Base-by-base conservation (phyloP, 37 sponge, comb jelly and placozoan genomes). In the Theonella swinhoei region DNA sequence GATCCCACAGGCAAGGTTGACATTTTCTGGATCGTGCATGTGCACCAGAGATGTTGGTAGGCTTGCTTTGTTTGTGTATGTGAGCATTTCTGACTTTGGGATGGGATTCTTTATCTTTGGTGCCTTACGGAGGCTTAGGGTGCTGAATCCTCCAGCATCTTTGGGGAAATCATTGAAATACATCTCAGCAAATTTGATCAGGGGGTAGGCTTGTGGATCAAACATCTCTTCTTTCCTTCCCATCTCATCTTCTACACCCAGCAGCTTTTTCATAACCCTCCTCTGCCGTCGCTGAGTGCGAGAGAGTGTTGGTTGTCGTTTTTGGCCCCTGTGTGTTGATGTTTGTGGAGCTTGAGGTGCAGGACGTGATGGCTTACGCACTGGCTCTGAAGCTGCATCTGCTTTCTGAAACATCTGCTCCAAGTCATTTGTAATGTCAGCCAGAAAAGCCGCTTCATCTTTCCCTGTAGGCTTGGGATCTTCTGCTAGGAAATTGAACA, bases 11-110 rank as follows among this genome's bases (percentile, higher is more conserved):
- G 98, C 93, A 17, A 97, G 70, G 80, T 95, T 95, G 34, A 95
- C 98, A 42, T 95, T 97, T 71, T 97, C 98, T 11, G 95, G 95
- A 77, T 95, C 95, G 54, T 97, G 98, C 95, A 97, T 95, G 82
- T 97, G 98, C 0, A 97, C 93, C 75, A 95, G 82, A 3, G 98
- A 97, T 19, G 95, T 97, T 4, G 95, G 94, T 20, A 97, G 69
- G 38, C 79, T 86, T 26, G 58, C 64, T 3, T 76, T 58, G 42
- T 90, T 90, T 37, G 95, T 88, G 81, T 77, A 97, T 20, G 62
- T 33, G 0, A 97, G 85, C 97, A 96, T 96, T 19, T 96, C 94
- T 37, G 69, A 28, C 65, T 96, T 96, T 31, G 94, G 92, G 7
- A 96, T 36, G 14, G 92, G 71, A 64, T 96, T 89, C 84, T 86